Conservation (phyloP, 2,113 vertebrate genomes). For the Callaeas wilsoni region DNA sequence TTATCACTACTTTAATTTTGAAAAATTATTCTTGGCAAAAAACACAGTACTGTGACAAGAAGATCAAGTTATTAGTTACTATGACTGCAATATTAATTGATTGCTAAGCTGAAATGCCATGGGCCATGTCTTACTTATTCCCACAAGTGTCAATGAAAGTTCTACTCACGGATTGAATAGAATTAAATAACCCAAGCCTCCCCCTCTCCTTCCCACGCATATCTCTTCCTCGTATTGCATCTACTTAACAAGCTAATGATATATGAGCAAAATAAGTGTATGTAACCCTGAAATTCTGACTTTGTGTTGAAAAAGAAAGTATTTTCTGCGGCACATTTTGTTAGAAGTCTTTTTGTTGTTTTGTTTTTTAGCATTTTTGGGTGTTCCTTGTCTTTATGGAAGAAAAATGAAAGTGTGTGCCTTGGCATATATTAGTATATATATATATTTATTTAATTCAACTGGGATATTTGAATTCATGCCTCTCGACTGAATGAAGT, state of each 20-base stretch:
- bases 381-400: not conserved
- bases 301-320: not conserved
- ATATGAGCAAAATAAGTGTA: not conserved
- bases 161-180: not conserved
- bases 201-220: not conserved
- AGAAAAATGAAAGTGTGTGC: not conserved
- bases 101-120: constrained; percentile 18
- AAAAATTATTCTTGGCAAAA: not conserved
- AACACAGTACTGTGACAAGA: not conserved
- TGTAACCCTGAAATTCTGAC: not conserved
- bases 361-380: not conserved
- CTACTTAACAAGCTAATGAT: not conserved
- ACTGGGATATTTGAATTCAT: not conserved
- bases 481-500: not conserved
- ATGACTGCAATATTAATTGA: constrained; percentile 31
- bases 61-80: constrained; percentile 7
- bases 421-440: not conserved
- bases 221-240: not conserved
- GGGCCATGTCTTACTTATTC: not conserved
- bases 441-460: not conserved
- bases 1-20: not conserved
- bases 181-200: constrained; percentile 32
- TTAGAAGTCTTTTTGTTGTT: not conserved
- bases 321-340: not conserved
- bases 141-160: constrained; percentile 25